Base-by-base conservation (phyloP, 1,140 invertebrate genomes). In the Physella acuta region DNA sequence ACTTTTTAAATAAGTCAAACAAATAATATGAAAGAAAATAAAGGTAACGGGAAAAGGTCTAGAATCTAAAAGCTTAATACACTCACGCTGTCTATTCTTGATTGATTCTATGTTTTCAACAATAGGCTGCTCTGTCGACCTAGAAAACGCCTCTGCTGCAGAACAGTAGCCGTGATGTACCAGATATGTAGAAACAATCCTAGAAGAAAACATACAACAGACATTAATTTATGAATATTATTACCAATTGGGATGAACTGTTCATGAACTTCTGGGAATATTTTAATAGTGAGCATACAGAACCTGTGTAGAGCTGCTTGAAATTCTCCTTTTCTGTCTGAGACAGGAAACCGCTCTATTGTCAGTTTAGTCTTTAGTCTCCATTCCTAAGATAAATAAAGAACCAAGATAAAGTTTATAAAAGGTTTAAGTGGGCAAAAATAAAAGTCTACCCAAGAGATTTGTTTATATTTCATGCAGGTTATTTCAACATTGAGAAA, bases 121-220 rank as follows among this genome's bases (percentile, higher is more conserved):
- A 81, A 98, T 94, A 71, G 90, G 88, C 87, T 96, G 93, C 70
- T 91, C 91, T 69, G 96, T 97, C 79, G 91, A 91, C 81, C 91
- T 90, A 75, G 93, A 92, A 87, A 98, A 98, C n/a, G 94, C 92
- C 87, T 98, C 94, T 68, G 96, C 95, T 73, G 96, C 95, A 74
- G 92, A 91, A 89, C 93, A 96, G 84, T 97, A 98, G 53, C 96
- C 96, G 86, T 98, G 94, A 87, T 98, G 96, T 72, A 98, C 93
- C 78, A 99, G 89, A 88, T 98, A 99, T 60, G 95, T 92, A 68
- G 94, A 95, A 63, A 98, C 94, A 91, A 98, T 94, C 88, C 94
- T 97, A 85, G 8, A 44, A 59, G 26, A 30, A 44, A 33, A 24
- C 33, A 60, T n/a, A n/a, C n/a, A n/a, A n/a, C n/a, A n/a, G n/a